These are phyloP conservation scores for Anticlea derivata DNA, from an alignment of 2,888 invertebrate species.

Conservation along the genomic window DNA sequence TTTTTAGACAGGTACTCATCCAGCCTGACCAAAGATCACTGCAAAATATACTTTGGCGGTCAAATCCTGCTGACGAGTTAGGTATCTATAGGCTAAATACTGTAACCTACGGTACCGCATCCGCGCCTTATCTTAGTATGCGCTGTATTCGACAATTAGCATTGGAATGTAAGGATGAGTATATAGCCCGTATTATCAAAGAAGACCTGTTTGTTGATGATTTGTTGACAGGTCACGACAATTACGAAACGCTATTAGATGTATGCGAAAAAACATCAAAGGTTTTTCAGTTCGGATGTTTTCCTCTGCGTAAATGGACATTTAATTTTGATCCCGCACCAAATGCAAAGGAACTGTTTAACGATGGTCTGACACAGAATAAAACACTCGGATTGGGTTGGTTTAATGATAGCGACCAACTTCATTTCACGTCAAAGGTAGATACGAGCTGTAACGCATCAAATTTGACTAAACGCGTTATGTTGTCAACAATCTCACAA, in stretches of 20 bases:
- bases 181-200: neutral
- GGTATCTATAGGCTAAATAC: neutral
- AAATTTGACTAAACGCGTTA: neutral
- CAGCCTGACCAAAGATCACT: neutral
- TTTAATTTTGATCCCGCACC: neutral
- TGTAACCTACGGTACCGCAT: neutral
- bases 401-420: neutral
- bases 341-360: no score
- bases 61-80: neutral
- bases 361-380: no score
- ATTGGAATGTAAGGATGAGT: neutral
- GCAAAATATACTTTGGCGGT: neutral
- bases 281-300: neutral
- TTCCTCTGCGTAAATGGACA: slow-evolving; percentile 1
- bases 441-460: no score
- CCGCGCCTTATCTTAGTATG: neutral
- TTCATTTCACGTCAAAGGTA: neutral
- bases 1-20: neutral
- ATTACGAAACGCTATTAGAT: neutral
- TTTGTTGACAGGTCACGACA: neutral
- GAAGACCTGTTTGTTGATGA: neutral
- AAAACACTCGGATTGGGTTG: neutral
- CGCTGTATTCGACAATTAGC: neutral
- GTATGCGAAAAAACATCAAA: neutral
- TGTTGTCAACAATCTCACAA: neutral